phyloP scores from a whole-genome alignment of 2,113 vertebrate genomes.

The Ellobius talpinus region DNA sequence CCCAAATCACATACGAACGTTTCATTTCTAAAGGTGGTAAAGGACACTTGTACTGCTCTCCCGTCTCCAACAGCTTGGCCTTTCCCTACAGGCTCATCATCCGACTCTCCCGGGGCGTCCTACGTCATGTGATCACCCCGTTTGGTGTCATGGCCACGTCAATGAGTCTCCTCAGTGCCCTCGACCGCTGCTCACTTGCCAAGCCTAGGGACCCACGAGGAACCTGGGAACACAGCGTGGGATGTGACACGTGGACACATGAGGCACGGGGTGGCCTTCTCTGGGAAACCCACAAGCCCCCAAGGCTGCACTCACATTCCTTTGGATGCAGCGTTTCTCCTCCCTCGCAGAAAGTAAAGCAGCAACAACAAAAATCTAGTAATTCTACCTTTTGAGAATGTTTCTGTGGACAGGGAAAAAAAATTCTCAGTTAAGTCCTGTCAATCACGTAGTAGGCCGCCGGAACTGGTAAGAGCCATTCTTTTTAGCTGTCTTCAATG shows the following conservation, averaged over 20 bases:
- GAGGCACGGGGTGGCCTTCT: not conserved
- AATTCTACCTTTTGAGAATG: constrained; percentile 34
- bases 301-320: not conserved
- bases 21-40: constrained; percentile 57
- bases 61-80: constrained; percentile 10
- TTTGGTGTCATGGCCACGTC: constrained; percentile 40
- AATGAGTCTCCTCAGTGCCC: constrained; percentile 55
- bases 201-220: constrained; percentile 4
- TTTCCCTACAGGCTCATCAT: constrained; percentile 1
- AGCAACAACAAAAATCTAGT: not conserved
- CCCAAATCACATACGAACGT: constrained; percentile 25
- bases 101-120: constrained; percentile 13
- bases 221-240: not conserved
- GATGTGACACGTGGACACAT: not conserved
- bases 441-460: not conserved
- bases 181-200: not conserved
- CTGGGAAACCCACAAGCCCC: not conserved
- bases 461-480: not conserved
- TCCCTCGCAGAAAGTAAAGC: not conserved
- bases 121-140: constrained; percentile 18
- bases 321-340: not conserved
- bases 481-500: not conserved
- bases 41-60: constrained; percentile 20
- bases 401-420: not conserved
- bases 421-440: not conserved